Conservation (phyloP, 1,140 invertebrate genomes). For the Teleogryllus occipitalis region DNA sequence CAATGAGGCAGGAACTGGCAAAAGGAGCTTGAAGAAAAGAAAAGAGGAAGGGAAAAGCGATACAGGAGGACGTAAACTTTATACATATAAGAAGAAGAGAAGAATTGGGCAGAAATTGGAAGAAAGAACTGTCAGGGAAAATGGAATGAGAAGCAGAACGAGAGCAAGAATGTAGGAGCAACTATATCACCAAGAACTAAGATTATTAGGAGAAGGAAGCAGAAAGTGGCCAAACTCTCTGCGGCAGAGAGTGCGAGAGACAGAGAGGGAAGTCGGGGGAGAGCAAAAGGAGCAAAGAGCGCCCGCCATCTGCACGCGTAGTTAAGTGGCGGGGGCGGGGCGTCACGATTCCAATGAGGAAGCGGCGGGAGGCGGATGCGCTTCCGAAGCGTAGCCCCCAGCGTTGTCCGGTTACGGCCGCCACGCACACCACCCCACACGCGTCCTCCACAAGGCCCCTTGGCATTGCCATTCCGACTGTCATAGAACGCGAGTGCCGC, state of each 20-base stretch:
- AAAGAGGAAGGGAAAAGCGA: neutral
- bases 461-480: too few species aligned
- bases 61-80: neutral
- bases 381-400: too few species aligned
- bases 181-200: neutral
- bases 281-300: neutral
- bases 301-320: neutral
- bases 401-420: too few species aligned
- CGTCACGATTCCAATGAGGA: too few species aligned
- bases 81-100: neutral
- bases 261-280: neutral
- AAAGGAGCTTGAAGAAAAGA: too few species aligned
- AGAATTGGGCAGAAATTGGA: conserved; percentile 6
- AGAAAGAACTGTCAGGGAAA: neutral
- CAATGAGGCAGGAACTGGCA: neutral
- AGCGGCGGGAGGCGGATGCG: too few species aligned
- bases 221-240: neutral
- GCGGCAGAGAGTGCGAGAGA: neutral
- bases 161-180: neutral
- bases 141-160: conserved; percentile 9
- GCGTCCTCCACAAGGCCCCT: too few species aligned
- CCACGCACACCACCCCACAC: too few species aligned
- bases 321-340: too few species aligned
- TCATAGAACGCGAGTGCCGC: too few species aligned
- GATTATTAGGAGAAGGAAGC: neutral